Conservation (phyloP, 2,797 vertebrate genomes). For the Echeneis naucrates region DNA sequence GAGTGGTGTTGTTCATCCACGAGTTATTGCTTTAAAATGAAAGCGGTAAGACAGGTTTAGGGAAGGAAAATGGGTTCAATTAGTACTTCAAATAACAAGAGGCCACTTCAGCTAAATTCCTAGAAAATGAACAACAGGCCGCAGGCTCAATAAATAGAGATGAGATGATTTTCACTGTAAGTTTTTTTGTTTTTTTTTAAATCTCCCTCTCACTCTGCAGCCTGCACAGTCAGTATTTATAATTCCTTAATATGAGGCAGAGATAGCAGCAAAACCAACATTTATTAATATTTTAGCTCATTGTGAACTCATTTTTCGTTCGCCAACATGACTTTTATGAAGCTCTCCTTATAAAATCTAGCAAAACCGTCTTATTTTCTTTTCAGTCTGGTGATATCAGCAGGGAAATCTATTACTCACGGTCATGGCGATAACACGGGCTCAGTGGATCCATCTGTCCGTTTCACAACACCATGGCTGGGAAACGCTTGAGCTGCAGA, state of each 20-base stretch:
- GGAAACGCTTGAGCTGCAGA: slow-evolving; percentile 35
- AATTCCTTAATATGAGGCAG: slow-evolving; percentile 15
- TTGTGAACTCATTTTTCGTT: neutral
- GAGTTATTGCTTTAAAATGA: slow-evolving; percentile 87
- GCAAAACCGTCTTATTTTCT: too few relatives aligned
- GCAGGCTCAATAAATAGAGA: slow-evolving; percentile 76
- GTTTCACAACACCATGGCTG: slow-evolving; percentile 57
- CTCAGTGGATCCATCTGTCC: slow-evolving; percentile 42
- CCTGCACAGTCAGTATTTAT: slow-evolving; percentile 11
- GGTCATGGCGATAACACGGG: slow-evolving; percentile 12
- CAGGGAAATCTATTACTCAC: too few relatives aligned
- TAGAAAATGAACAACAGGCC: slow-evolving; percentile 81
- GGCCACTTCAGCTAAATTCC: slow-evolving; percentile 84
- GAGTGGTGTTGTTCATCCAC: slow-evolving; percentile 81
- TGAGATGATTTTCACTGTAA: slow-evolving; percentile 64
- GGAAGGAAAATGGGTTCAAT: slow-evolving; percentile 85
- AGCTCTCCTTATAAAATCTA: neutral
- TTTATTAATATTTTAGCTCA: slow-evolving; percentile 19
- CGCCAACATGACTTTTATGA: neutral
- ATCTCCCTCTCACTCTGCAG: slow-evolving; percentile 24
- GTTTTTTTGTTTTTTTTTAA: slow-evolving; percentile 34
- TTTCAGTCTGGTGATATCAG: too few relatives aligned
- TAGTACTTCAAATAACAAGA: slow-evolving; percentile 84
- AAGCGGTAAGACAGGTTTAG: slow-evolving; percentile 80
- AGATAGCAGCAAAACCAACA: slow-evolving; percentile 25